These are phyloP conservation scores for Caenorhabditis sinica DNA, from an alignment of 2,888 invertebrate species.

Conservation along the genomic window DNA sequence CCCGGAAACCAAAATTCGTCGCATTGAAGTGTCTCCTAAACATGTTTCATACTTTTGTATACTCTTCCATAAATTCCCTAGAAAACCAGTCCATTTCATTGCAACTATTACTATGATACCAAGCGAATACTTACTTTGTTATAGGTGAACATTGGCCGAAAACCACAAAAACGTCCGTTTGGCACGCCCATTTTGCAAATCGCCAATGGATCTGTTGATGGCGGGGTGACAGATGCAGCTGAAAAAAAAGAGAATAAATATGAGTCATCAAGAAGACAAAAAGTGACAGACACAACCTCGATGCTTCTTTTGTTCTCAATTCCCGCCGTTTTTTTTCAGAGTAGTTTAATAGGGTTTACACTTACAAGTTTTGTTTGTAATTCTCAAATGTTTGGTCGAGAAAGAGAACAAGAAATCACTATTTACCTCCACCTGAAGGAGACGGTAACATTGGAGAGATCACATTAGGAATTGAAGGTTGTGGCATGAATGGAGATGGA, in stretches of 20 bases:
- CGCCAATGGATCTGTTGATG: constrained; percentile 51
- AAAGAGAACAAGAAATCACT: constrained; percentile 29
- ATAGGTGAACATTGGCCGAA: constrained; percentile 77
- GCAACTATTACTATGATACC: constrained; percentile 4
- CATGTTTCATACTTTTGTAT: constrained; percentile 8
- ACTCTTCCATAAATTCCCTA: background rate
- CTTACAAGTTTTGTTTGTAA: constrained; percentile 43
- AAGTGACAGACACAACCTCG: constrained; percentile 11
- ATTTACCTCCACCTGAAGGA: constrained; percentile 24
- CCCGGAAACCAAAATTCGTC: constrained; percentile 83
- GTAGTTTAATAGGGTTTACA: constrained; percentile 50
- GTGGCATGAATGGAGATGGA: constrained; percentile 53
- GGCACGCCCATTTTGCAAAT: constrained; percentile 81
- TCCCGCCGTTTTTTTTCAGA: constrained; percentile 29
- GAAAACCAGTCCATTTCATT: constrained; percentile 22
- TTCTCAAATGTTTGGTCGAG: constrained; percentile 16
- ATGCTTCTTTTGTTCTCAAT: constrained; percentile 50
- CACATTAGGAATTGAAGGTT: constrained; percentile 44
- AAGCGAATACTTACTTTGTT: constrained; percentile 64
- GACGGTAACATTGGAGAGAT: constrained; percentile 53
- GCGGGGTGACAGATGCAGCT: constrained; percentile 29
- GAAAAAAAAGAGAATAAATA: constrained; percentile 16
- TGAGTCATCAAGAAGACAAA: constrained; percentile 21
- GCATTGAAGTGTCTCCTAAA: constrained; percentile 80
- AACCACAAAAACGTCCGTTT: constrained; percentile 82